Percentiles rank a stretch among this genome's conserved stretches.
These are phyloP conservation scores for Lagocephalus sceleratus DNA, from an alignment of 2,797 vertebrate genomes.

Conservation along the genomic window DNA sequence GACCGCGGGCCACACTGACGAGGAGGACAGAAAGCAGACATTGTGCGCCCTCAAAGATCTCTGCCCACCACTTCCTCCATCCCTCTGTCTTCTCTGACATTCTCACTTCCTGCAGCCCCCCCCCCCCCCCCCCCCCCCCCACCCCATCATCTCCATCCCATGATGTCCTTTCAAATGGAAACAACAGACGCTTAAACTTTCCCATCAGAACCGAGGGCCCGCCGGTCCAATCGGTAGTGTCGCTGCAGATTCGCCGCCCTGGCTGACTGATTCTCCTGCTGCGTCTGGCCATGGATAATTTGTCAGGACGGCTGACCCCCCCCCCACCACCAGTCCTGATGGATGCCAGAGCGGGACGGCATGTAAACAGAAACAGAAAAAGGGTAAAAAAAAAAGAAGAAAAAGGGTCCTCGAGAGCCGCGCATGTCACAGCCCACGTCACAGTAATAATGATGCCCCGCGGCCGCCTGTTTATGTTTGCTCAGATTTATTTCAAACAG, in stretches of 20 bases:
- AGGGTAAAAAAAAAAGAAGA: constrained; percentile 47
- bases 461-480: constrained; percentile 37
- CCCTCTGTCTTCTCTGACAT: constrained; percentile 37
- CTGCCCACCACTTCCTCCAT: constrained; percentile 49
- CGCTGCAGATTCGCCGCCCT: constrained; percentile 13
- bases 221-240: constrained; percentile 26
- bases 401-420: constrained; percentile 29
- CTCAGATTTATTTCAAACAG: constrained; percentile 51
- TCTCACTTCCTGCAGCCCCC: constrained; percentile 64
- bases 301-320: constrained; percentile 53
- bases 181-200: constrained; percentile 14
- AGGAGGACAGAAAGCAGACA: constrained; percentile 63
- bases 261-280: constrained; percentile 32
- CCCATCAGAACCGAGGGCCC: constrained; percentile 13
- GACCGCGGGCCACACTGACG: constrained; percentile 31
- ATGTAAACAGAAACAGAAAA: constrained; percentile 52
- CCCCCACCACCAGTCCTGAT: constrained; percentile 60
- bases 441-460: constrained; percentile 26
- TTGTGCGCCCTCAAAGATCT: constrained; percentile 69
- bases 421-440: constrained; percentile 41
- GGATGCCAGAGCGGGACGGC: constrained; percentile 54
- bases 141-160: constrained; percentile 23
- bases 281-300: constrained; percentile 47
- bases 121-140: constrained; percentile 16
- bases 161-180: constrained; percentile 23